These are phyloP conservation scores for Psophia crepitans DNA, from an alignment of 2,113 vertebrate genomes.

Conservation along the genomic window DNA sequence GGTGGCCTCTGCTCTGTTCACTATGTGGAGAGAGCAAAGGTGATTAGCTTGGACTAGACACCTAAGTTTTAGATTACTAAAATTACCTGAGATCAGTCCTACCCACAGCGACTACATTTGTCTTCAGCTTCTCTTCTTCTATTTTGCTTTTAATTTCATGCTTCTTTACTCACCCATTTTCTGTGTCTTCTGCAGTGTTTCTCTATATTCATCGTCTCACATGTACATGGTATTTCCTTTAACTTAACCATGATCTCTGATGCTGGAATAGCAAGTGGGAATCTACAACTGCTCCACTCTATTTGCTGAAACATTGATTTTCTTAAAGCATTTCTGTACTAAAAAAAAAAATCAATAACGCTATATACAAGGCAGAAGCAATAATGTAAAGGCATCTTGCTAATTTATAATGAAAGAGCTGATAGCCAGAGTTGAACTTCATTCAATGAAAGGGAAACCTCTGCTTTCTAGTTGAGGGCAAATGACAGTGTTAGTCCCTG, in stretches of 20 bases:
- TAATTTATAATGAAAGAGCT: neutral
- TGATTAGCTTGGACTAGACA: neutral
- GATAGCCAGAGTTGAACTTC: neutral
- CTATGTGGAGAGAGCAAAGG: neutral
- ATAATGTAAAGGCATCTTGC: neutral
- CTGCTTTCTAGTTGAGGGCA: neutral
- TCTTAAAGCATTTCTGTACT: neutral
- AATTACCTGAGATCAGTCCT: neutral
- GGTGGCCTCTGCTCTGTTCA: neutral
- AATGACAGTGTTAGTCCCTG: neutral
- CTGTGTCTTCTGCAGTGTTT: neutral
- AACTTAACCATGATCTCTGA: neutral
- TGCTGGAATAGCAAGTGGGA: neutral
- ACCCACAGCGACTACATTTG: neutral
- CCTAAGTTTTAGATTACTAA: neutral
- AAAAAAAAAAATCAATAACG: neutral
- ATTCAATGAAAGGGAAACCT: neutral
- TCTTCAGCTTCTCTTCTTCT: neutral
- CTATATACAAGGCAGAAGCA: neutral
- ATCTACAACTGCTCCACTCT: neutral
- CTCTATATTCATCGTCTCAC: neutral
- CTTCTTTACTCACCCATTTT: neutral
- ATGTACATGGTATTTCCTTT: neutral
- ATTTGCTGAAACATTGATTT: constrained; percentile 34
- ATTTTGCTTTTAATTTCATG: neutral